Evolutionary conservation across 1,140 invertebrate species (phyloP).

Genomic region (Pollicipes pollicipes): DNA sequence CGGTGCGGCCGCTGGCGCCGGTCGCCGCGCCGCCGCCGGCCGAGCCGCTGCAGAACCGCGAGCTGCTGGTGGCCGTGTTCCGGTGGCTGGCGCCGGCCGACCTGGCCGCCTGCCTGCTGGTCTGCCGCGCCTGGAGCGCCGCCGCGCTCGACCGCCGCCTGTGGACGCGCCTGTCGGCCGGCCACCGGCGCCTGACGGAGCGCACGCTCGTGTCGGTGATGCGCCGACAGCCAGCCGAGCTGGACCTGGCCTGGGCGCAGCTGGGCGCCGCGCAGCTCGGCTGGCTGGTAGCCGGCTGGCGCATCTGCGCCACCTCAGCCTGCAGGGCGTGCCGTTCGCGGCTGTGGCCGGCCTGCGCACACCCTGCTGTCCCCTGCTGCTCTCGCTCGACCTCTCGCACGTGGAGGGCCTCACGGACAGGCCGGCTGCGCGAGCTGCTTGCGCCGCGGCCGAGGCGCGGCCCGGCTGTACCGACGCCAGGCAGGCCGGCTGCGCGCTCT

Average conservation of each 20-base stretch:
- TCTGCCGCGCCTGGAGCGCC: conserved; percentile 73
- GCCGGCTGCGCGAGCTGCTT: conserved; percentile 51
- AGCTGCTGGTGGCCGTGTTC: conserved; percentile 50
- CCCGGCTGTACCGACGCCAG: conserved; percentile 64
- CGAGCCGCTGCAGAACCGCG: conserved; percentile 27
- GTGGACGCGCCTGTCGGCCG: conserved; percentile 63
- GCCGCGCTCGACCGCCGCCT: conserved; percentile 60
- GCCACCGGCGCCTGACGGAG: conserved; percentile 41
- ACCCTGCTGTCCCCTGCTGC: conserved; percentile 58
- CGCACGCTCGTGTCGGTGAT: conserved; percentile 59
- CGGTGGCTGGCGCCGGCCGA: conserved; percentile 47
- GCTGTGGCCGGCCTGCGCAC: conserved; percentile 61
- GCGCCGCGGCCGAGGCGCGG: conserved; percentile 49
- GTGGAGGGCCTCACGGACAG: conserved; percentile 62
- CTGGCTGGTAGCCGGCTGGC: conserved; percentile 67
- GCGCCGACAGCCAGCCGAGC: conserved; percentile 60
- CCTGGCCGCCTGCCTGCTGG: conserved; percentile 54
- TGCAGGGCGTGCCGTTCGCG: conserved; percentile 56
- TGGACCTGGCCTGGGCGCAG: conserved; percentile 68
- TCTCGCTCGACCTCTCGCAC: conserved; percentile 55
- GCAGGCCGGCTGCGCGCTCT: conserved; percentile 58
- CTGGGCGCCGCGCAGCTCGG: conserved; percentile 64
- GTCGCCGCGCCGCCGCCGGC: conserved; percentile 9
- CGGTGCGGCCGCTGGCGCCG: not conserved
- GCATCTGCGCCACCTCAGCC: conserved; percentile 53